These are phyloP conservation scores for Ophion costatus DNA, from an alignment of 2,888 invertebrate species.

Conservation along the genomic window DNA sequence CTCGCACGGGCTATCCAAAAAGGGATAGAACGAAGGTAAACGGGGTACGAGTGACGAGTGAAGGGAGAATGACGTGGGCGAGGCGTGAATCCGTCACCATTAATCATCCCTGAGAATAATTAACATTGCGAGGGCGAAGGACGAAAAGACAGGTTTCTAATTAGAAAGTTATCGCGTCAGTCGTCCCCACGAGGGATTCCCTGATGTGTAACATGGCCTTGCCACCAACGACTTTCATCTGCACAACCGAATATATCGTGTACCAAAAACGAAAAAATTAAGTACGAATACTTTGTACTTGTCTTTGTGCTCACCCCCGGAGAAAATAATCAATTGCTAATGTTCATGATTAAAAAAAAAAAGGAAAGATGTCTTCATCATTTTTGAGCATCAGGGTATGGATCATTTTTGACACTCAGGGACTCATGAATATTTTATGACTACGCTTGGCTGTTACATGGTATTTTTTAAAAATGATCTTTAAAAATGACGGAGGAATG, in stretches of 20 bases:
- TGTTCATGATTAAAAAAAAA: too few species aligned
- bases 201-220: conserved; percentile 43
- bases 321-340: too few species aligned
- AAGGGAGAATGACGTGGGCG: conserved; percentile 37
- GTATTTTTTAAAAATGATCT: too few species aligned
- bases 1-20: background rate
- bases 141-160: conserved; percentile 76
- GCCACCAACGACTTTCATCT: background rate
- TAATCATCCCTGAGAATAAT: conserved; percentile 78
- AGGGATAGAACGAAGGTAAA: background rate
- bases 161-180: conserved; percentile 79
- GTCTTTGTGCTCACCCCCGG: background rate
- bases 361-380: too few species aligned
- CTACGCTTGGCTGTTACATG: too few species aligned
- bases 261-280: conserved; percentile 18
- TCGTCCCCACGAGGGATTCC: conserved; percentile 69
- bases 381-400: too few species aligned
- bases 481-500: too few species aligned
- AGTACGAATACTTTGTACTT: background rate
- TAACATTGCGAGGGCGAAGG: conserved; percentile 72
- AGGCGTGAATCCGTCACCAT: conserved; percentile 74
- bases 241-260: conserved; percentile 26
- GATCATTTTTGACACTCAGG: too few species aligned
- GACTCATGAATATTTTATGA: too few species aligned
- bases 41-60: conserved; percentile 22